These are phyloP conservation scores for Cottus gobio DNA, from an alignment of 2,113 vertebrate species.

Conservation along the genomic window DNA sequence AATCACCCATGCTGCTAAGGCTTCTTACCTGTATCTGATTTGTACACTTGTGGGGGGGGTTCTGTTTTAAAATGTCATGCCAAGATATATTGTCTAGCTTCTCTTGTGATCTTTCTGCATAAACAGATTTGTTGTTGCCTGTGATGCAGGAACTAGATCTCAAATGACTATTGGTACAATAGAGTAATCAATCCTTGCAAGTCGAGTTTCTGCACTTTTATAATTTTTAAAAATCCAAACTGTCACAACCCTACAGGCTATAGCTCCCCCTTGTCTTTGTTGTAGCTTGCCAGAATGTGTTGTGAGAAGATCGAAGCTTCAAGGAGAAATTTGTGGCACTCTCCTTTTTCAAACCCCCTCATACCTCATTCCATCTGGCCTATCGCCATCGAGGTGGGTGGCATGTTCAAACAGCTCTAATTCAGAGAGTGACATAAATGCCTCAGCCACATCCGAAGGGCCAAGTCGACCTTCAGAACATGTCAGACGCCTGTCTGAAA, in stretches of 20 bases:
- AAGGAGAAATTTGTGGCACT: constrained; percentile 65
- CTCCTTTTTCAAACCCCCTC: constrained; percentile 50
- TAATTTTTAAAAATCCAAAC: constrained; percentile 49
- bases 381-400: constrained; percentile 58
- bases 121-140: constrained; percentile 4
- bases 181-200: constrained; percentile 25
- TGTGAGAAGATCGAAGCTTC: constrained; percentile 59
- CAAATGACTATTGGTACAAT: constrained; percentile 16
- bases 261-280: constrained; percentile 27
- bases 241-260: constrained; percentile 28
- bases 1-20: not conserved
- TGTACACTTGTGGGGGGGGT: not conserved
- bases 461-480: constrained; percentile 69
- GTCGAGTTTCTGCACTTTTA: constrained; percentile 24
- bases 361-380: constrained; percentile 63
- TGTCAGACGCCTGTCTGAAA: constrained; percentile 52
- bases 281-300: constrained; percentile 50
- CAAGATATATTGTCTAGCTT: not conserved
- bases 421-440: constrained; percentile 71
- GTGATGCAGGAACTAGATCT: constrained; percentile 5
- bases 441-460: constrained; percentile 52
- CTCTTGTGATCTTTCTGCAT: not conserved
- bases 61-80: not conserved
- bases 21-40: not conserved
- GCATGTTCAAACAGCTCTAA: constrained; percentile 71